A percentile compares a stretch with the other conserved stretches of the same genome.
Conservation (phyloP, 2,797 vertebrate species). For the Lutjanus argentimaculatus region DNA sequence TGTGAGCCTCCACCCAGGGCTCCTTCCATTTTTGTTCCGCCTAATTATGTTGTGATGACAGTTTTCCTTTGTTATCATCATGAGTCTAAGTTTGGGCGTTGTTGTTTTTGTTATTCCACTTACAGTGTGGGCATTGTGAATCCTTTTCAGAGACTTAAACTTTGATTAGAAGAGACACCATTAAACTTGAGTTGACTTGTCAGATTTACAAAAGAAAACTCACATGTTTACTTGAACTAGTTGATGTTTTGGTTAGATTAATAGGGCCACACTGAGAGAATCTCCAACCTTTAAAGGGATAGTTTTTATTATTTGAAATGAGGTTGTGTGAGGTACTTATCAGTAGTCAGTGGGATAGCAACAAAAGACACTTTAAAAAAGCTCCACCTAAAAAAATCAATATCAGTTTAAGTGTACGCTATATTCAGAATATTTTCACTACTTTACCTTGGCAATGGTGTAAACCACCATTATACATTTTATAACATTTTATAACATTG, state of each 20-base stretch:
- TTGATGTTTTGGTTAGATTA: conserved; percentile 19
- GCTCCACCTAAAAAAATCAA: background rate
- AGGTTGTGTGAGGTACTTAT: no score
- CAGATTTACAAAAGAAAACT: background rate
- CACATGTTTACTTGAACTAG: background rate
- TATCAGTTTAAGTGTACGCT: no score
- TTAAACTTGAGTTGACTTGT: conserved; percentile 15
- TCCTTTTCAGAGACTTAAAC: background rate
- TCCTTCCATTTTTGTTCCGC: conserved; percentile 19
- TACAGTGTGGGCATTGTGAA: background rate
- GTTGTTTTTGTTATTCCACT: conserved; percentile 28
- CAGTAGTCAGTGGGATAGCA: no score
- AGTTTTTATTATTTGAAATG: no score
- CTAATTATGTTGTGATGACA: conserved; percentile 50
- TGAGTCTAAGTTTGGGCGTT: background rate
- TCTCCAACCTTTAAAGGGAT: background rate
- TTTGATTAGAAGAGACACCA: conserved; percentile 10
- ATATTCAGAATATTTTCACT: no score
- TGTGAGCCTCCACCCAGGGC: conserved; percentile 16
- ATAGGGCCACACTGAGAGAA: conserved; percentile 12
- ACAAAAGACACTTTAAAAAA: no score
- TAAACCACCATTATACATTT: no score
- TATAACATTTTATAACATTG: no score
- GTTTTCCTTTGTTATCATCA: conserved; percentile 35
- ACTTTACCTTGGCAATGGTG: no score